phyloP scores from a whole-genome alignment of 2,888 invertebrate genomes.

The Callyntrura guangdongensis region DNA sequence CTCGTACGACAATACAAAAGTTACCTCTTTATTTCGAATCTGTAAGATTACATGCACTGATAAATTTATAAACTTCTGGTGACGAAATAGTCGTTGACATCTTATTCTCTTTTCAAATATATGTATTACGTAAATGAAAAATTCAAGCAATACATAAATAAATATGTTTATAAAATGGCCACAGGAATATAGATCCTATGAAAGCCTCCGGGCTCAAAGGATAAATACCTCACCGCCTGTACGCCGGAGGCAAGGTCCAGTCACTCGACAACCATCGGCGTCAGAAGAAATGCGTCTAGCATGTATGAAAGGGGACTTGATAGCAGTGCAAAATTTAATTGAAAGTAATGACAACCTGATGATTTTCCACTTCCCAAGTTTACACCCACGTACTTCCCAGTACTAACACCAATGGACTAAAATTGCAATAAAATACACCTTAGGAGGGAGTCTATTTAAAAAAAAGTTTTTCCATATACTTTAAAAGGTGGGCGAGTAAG shows the following conservation, averaged over 20 bases:
- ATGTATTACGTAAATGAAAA: background rate
- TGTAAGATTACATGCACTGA: background rate
- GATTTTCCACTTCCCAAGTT: no score
- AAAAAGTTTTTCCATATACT: background rate
- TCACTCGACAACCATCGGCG: constrained; percentile 62
- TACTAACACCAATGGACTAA: no score
- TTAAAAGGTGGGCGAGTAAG: constrained; percentile 58
- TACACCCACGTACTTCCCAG: no score
- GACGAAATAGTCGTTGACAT: background rate
- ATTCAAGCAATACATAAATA: background rate
- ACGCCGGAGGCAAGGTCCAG: constrained; percentile 73
- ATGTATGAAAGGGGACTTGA: constrained; percentile 76
- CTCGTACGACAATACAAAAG: background rate
- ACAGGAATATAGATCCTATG: constrained; percentile 42
- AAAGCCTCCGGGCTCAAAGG: constrained; percentile 52
- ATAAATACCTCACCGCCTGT: constrained; percentile 40
- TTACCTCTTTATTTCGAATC: background rate
- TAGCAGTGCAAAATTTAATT: constrained; percentile 69
- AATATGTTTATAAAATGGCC: background rate
- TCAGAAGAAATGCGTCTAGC: constrained; percentile 72
- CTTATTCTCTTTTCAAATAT: background rate
- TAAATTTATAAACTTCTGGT: background rate
- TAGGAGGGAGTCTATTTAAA: no score
- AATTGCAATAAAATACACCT: no score
- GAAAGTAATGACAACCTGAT: constrained; percentile 58